A percentile compares a stretch with the other conserved stretches of the same genome.
phyloP scores from a whole-genome alignment of 2,888 invertebrate genomes.

The Eledone cirrhosa region DNA sequence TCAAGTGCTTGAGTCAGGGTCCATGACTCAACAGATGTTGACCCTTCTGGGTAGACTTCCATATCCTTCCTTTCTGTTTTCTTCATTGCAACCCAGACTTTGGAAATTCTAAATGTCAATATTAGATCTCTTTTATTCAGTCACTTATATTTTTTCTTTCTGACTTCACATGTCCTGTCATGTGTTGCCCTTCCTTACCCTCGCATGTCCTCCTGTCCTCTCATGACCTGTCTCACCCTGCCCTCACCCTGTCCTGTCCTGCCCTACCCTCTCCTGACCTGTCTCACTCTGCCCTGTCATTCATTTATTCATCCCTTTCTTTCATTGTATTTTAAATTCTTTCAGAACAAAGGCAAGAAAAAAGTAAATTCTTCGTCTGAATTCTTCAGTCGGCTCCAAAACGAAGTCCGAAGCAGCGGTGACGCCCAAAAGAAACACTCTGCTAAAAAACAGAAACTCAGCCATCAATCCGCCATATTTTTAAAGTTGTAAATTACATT shows the following conservation, averaged over 20 bases:
- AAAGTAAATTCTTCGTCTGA: constrained; percentile 78
- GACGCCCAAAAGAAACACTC: constrained; percentile 67
- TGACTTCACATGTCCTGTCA: no score
- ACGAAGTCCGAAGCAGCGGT: constrained; percentile 74
- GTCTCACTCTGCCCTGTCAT: background rate
- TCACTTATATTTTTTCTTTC: no score
- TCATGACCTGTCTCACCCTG: no score
- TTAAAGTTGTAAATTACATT: background rate
- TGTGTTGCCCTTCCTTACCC: background rate
- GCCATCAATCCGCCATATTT: background rate
- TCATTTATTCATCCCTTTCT: background rate
- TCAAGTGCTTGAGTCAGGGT: no score
- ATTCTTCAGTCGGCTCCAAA: constrained; percentile 87
- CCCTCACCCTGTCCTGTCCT: no score
- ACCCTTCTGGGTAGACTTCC: no score
- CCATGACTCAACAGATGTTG: no score
- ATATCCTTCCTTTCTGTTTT: no score
- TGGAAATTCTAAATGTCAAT: no score
- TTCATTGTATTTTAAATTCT: background rate
- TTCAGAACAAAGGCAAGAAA: constrained; percentile 36
- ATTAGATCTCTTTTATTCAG: no score
- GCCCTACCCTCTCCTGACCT: background rate
- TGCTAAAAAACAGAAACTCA: constrained; percentile 56
- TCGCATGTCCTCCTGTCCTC: no score
- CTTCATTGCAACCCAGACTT: no score